Evolutionary conservation across 2,113 vertebrate genomes (phyloP).

Genomic region (Lepus americanus): DNA sequence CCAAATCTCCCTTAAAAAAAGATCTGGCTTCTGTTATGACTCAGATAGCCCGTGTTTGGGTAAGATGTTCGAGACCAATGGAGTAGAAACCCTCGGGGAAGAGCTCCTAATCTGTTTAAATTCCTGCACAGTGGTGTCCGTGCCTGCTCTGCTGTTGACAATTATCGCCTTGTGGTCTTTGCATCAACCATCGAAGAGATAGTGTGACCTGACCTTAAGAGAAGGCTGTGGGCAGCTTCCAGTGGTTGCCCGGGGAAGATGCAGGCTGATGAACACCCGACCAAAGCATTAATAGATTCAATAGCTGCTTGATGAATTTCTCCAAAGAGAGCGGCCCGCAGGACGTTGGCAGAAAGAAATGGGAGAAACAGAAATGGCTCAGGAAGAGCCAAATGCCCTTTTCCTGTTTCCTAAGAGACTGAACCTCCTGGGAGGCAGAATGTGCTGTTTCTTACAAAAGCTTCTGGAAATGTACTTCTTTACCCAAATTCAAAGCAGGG

Average conservation of each 20-base stretch:
- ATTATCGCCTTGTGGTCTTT: slow-evolving; percentile 72
- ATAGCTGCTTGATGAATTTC: slow-evolving; percentile 84
- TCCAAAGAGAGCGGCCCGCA: slow-evolving; percentile 73
- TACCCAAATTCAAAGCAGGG: slow-evolving; percentile 87
- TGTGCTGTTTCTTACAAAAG: slow-evolving; percentile 82
- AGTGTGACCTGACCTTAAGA: slow-evolving; percentile 64
- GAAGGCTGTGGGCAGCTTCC: slow-evolving; percentile 46
- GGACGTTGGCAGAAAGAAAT: slow-evolving; percentile 71
- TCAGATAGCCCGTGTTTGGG: background rate
- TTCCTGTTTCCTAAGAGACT: slow-evolving; percentile 82
- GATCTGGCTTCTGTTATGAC: background rate
- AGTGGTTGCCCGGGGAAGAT: slow-evolving; percentile 10
- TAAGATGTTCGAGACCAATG: background rate
- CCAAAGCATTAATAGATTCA: slow-evolving; percentile 82
- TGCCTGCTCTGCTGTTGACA: background rate
- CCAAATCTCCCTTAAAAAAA: background rate
- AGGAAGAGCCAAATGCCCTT: slow-evolving; percentile 79
- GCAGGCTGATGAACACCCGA: slow-evolving; percentile 55
- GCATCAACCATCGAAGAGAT: slow-evolving; percentile 59
- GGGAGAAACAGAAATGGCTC: slow-evolving; percentile 72
- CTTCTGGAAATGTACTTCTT: slow-evolving; percentile 85
- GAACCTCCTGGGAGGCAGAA: slow-evolving; percentile 64
- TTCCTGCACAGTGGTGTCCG: slow-evolving; percentile 63
- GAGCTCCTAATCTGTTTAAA: slow-evolving; percentile 49
- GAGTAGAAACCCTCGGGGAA: slow-evolving; percentile 9